Base-by-base conservation (phyloP, 2,113 vertebrate genomes). In the Scomber japonicus region DNA sequence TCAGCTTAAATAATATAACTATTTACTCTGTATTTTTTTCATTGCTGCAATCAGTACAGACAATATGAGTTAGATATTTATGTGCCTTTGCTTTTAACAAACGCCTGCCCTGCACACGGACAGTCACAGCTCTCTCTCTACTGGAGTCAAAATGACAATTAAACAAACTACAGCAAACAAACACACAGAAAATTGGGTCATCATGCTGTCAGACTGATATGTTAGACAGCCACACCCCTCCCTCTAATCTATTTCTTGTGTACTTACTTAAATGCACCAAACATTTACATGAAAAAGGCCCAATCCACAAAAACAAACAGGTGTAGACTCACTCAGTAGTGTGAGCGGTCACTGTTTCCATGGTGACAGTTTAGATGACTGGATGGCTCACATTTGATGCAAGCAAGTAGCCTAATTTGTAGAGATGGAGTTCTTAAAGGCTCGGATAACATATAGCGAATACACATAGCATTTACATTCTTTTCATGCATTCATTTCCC, bases 81-180 rank as follows among this genome's bases (percentile, higher is more conserved):
- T 81, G 90, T 92, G 90, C 92, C 91, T 94, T 93, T 88, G 71
- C 81, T 91, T 81, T 83, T 64, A 84, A 84, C 21, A 50, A 46
- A 75, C 53, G 6, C 67, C 81, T 75, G 69, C 63, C 77, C 57
- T 19, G 19, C 73, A 75, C 59, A 15, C 45, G 64, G 61, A 72
- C 53, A 70, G 80, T 78, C 35, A 10, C 68, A 65, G 31, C 50
- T 46, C 56, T 54, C 69, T 31, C 53, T 82, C 30, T 57, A 67
- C 60, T 49, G 64, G 35, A 57, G 66, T 59, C 67, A 5, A 1
- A 62, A 80, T 48, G 44, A 77, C 21, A 75, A 69, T 83, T 70
- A 53, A 82, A 81, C 49, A 76, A 85, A 65, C 67, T 70, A 45
- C 46, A 73, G 35, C 40, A 46, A 83, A 65, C 63, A 49, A 82